Base-by-base conservation (phyloP, 1,140 invertebrate genomes). In the Leptinotarsa defecta region DNA sequence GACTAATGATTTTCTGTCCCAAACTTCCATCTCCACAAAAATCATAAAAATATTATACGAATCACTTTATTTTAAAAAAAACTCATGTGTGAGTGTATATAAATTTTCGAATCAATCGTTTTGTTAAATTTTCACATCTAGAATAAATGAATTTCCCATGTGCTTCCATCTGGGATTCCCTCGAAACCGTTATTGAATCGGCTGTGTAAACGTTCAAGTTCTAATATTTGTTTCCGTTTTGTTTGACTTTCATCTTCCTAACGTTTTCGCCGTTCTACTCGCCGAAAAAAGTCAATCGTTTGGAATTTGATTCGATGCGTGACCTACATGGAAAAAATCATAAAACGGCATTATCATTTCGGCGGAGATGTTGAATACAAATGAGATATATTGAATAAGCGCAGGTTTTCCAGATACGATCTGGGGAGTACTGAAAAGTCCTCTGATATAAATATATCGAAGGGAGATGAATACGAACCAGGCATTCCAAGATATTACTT, bases 241-340 rank as follows among this genome's bases (percentile, higher is more conserved):
- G 52, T 57, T 57, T 57, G 52, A 57, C n/a, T 57, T 57, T 19
- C 52, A 57, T 57, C n/a, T 57, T 57, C 17, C 3, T 57, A 17
- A 43, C 52, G 15, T 57, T 57, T 15, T 19, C 52, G 15, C 13
- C 52, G 52, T 57, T 57, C 52, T 15, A 57, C 15, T 57, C 13
- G 15, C n/a, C n/a, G 17, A 57, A 57, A 57, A 57, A 57, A 57
- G 52, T 15, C 52, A 57, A 19, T 57, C 52, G 17, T 17, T 57
- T 57, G n/a, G 15, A 57, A 57, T 57, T 57, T 19, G 52, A 57
- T 57, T 57, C 52, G 15, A 57, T 15, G 15, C 52, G 52, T 57
- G 13, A 57, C 52, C 52, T 57, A 57, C 52, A 57, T 57, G 52
- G 52, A 57, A 57, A 57, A 57, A 57, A 57, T 57, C 52, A 57